Evolutionary conservation across 2,113 vertebrate species (phyloP).

Genomic region (Tiliqua scincoides): DNA sequence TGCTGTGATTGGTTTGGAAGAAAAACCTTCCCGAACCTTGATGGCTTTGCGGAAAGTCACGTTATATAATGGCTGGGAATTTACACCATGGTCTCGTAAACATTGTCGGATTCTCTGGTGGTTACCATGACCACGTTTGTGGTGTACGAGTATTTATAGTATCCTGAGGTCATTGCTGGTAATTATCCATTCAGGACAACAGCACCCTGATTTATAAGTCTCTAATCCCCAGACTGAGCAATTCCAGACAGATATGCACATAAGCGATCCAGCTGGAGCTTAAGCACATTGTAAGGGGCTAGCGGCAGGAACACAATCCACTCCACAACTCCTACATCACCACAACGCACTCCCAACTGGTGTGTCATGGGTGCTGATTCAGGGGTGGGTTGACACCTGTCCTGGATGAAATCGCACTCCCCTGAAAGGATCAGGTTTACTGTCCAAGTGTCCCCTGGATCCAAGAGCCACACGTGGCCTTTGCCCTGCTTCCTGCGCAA

Average conservation of each 20-base stretch:
- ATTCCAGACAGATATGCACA: background rate
- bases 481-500: too few relatives aligned
- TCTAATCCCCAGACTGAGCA: background rate
- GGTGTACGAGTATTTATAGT: slow-evolving; percentile 14
- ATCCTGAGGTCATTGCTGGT: slow-evolving; percentile 3
- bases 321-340: background rate
- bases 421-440: too few relatives aligned
- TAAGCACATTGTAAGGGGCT: background rate
- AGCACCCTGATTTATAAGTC: slow-evolving; percentile 18
- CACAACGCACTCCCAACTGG: background rate
- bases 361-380: too few relatives aligned
- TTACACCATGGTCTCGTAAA: slow-evolving; percentile 68
- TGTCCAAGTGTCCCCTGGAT: too few relatives aligned
- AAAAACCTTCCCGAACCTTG: slow-evolving; percentile 66
- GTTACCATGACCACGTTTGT: slow-evolving; percentile 54
- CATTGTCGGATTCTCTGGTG: slow-evolving; percentile 45
- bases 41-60: slow-evolving; percentile 60
- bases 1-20: slow-evolving; percentile 72
- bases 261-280: background rate
- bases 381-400: too few relatives aligned
- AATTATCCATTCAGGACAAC: background rate
- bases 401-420: too few relatives aligned
- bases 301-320: background rate
- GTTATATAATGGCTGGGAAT: slow-evolving; percentile 67
- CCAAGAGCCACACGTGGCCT: too few relatives aligned